Conservation (phyloP, 2,113 vertebrate genomes). For the Phodopus roborovskii region DNA sequence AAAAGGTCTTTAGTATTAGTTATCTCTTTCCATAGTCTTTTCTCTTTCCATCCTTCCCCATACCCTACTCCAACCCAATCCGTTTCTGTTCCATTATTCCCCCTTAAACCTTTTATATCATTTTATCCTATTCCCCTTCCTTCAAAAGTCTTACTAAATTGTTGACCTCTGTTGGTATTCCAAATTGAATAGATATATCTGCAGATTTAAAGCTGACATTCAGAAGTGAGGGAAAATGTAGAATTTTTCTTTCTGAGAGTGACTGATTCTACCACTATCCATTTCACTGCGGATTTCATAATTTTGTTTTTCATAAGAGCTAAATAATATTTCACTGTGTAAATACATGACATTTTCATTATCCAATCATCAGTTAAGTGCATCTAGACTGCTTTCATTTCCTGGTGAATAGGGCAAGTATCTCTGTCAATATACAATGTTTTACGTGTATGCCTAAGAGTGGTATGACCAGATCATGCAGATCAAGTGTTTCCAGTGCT, state of each 20-base stretch:
- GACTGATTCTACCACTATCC: background rate
- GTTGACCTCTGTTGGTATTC: background rate
- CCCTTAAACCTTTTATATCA: background rate
- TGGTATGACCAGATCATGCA: too few species aligned
- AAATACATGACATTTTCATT: background rate
- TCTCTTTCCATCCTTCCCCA: background rate
- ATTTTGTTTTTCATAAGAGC: background rate
- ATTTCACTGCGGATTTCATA: background rate
- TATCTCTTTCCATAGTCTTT: background rate
- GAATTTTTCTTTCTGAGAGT: background rate
- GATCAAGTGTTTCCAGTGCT: background rate
- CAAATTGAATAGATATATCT: too few species aligned
- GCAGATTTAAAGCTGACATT: background rate
- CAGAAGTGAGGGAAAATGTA: background rate
- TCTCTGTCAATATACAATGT: background rate
- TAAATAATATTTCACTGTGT: background rate
- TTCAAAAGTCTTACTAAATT: background rate
- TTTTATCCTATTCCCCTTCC: background rate
- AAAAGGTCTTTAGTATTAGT: background rate
- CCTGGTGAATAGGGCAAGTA: too few species aligned
- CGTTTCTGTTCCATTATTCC: background rate
- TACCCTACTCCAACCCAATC: background rate
- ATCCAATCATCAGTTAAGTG: background rate
- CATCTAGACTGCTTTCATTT: background rate
- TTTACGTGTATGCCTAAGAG: background rate